Conservation (phyloP, 2,113 vertebrate species). For the Aythya baeri region DNA sequence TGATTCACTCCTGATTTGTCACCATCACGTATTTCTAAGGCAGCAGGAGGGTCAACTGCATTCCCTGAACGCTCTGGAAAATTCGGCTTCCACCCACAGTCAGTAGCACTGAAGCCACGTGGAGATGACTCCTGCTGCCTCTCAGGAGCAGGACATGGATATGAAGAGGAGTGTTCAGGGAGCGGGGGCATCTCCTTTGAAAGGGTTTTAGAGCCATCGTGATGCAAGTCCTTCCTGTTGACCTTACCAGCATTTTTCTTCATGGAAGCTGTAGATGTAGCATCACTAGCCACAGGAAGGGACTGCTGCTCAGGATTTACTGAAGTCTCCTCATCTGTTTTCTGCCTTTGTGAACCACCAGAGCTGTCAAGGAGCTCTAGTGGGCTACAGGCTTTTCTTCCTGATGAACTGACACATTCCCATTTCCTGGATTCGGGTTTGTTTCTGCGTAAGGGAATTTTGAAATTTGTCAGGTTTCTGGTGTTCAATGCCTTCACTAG, state of each 20-base stretch:
- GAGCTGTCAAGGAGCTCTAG: constrained; percentile 47
- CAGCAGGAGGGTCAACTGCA: neutral
- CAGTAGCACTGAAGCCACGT: constrained; percentile 11
- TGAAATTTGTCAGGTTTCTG: constrained; percentile 70
- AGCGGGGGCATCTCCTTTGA: neutral
- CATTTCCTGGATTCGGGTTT: constrained; percentile 43
- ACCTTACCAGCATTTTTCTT: neutral
- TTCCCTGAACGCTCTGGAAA: neutral
- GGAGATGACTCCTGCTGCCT: neutral
- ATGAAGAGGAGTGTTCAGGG: neutral
- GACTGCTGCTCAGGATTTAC: neutral
- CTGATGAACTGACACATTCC: constrained; percentile 21
- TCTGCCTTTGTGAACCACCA: constrained; percentile 28
- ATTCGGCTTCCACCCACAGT: neutral
- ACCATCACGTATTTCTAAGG: constrained; percentile 16
- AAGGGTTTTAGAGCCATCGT: neutral
- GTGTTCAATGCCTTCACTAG: constrained; percentile 39
- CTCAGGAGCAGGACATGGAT: neutral
- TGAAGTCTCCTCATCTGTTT: constrained; percentile 3
- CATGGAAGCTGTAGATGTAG: neutral
- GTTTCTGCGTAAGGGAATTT: constrained; percentile 75
- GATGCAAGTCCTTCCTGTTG: neutral
- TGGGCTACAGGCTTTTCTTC: constrained; percentile 56
- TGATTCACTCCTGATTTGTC: constrained; percentile 23
- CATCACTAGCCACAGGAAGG: neutral